These are phyloP conservation scores for Ptychobarbus kaznakovi DNA, from an alignment of 2,797 vertebrate genomes.

Conservation along the genomic window DNA sequence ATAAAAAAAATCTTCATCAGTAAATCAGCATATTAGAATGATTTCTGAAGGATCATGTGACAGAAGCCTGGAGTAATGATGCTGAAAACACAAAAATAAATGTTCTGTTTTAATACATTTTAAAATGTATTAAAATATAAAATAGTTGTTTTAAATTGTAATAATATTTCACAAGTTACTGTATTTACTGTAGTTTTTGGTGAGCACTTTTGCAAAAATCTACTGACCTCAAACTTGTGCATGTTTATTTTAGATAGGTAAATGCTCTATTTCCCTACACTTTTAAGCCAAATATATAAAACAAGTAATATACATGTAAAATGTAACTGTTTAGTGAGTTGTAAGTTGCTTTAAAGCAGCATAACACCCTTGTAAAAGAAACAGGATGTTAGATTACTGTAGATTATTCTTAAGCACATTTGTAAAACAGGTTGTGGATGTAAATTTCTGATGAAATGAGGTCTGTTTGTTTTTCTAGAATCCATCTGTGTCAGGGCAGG, in stretches of 20 bases:
- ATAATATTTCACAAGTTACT: too few species aligned
- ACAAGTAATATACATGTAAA: too few species aligned
- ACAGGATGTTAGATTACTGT: background rate
- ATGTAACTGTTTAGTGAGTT: too few species aligned
- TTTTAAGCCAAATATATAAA: background rate
- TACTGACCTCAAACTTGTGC: background rate
- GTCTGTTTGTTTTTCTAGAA: constrained; percentile 72
- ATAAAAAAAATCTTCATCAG: background rate
- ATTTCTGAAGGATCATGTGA: background rate
- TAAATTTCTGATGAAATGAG: background rate
- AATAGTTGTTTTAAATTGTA: background rate
- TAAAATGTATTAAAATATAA: background rate
- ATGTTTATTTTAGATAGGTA: background rate
- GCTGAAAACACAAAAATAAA: background rate
- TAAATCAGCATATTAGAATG: background rate
- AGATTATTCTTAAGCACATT: background rate
- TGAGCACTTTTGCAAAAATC: too few species aligned
- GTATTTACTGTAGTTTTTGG: background rate
- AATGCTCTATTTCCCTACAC: background rate
- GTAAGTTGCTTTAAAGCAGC: background rate
- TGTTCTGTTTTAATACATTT: background rate
- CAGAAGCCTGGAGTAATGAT: background rate
- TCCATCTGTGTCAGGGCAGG: constrained; percentile 78
- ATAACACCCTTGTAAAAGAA: too few species aligned
- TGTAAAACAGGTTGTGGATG: background rate